Evolutionary conservation across 2,888 invertebrate species (phyloP), one percentile per base, ranked within the genome.

Genomic region (Pseudeuparius sepicola): DNA sequence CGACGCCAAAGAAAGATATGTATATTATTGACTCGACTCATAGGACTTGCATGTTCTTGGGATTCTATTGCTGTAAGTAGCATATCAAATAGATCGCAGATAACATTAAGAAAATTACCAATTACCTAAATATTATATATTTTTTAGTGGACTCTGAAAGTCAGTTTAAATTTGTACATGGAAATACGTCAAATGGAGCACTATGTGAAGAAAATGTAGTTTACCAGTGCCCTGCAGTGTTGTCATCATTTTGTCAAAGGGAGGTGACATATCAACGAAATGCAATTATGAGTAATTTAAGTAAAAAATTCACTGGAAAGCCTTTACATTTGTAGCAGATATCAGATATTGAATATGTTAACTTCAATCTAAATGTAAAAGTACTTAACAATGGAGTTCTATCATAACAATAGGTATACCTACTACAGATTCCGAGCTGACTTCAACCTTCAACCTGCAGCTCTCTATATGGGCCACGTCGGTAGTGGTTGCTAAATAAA

Each of bases 181-280:
- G 43, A 13, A 46, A 46, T 44, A 31, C 39, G 3, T 42, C 47
- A n/a, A 47, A 46, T 10, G 54, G 61, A 1, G 64, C 66, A 0
- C 59, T 64, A 30, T 73, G 73, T 46, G 59, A 60, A 13, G 80
- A 81, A 57, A 59, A 52, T 2, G 60, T 76, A 9, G 59, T 61
- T 12, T 79, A 75, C 52, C 70, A 79, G 52, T 81, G 80, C 46
- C 78, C 79, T 2, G 61, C 68, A 6, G 51, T 72, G 3, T 54
- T 79, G 26, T 65, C 67, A 3, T 42, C 47, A 1, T 64, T 73
- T 36, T 80, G 80, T 46, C 57, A 61, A 25, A 64, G 65, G 17
- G 78, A 79, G 59, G 70, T 62, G n/a, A 40, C 45, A 14, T 57
- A 44, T 42, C 63, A 63, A 45, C 50, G 61, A 37, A 47, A 45